Evolutionary conservation across 1,140 invertebrate species (phyloP), one percentile per base, ranked within the genome.

Genomic region (Trachymyrmex septentrionalis): DNA sequence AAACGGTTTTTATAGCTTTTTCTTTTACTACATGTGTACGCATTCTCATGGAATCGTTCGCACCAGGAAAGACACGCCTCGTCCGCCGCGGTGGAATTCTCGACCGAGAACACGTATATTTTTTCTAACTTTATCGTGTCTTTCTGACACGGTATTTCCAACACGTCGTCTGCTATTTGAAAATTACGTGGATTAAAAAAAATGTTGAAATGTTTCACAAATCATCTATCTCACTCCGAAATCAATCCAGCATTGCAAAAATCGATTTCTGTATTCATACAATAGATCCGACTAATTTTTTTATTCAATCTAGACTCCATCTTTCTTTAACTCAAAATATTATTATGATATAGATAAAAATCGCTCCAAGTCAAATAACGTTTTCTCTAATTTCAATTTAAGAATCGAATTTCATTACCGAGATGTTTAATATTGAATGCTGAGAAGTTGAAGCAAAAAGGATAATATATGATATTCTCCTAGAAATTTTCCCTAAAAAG

Each of bases 61-160:
- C 38, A 21, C 12, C 24, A 73, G 55, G 34, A 82, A 38, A 82
- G 48, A 66, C 21, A 44, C 75, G 75, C 75, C 59, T 64, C 59
- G 66, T 38, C 64, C 63, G 27, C 27, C 30, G 3, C 34, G 34
- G 53, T 48, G 66, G 66, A 82, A 82, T 53, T 76, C 61, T 66
- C 34, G 30, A 12, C 5, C 73, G 16, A 80, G 50, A 72, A 34
- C 34, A 59, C 34, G 21, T 71, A 71, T 24, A 12, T 50, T 82
- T 80, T 44, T 48, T 78, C 27, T 55, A 66, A 7, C 3, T 27
- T 66, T 27, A 59, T 14, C 24, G 24, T 38, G 24, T 24, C 38
- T 30, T 85, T 72, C 4, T 2, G 34, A 44, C 34, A 44, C 34
- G 24, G 1, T 85, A 21, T 4, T 14, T 53, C 4, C 30, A 34